Percentiles rank a stretch among this genome's conserved stretches.
These are phyloP conservation scores for Melieria crassipennis DNA, from an alignment of 2,888 invertebrate species.

Conservation along the genomic window DNA sequence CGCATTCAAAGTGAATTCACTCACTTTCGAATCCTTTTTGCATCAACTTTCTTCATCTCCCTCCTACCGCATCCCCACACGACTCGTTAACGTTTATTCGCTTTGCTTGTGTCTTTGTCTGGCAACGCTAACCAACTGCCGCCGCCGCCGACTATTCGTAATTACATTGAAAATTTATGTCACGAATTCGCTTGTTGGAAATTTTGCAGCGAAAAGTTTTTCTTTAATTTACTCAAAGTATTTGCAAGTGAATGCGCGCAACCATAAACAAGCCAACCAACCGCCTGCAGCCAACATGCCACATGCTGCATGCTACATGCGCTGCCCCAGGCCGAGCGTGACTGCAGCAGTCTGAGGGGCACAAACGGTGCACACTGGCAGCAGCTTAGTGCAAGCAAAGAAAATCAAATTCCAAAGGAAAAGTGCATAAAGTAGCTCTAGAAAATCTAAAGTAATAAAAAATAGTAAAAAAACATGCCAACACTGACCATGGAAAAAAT, in stretches of 20 bases:
- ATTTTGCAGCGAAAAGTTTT: conserved; percentile 8
- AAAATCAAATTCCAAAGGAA: conserved; percentile 22
- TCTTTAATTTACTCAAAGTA: conserved; percentile 23
- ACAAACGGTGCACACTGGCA: conserved; percentile 3
- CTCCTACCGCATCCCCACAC: no score
- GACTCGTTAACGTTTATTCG: no score
- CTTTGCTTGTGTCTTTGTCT: no score
- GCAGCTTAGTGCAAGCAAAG: background rate
- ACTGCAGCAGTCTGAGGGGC: conserved; percentile 14
- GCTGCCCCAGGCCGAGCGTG: background rate
- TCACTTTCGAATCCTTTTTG: no score
- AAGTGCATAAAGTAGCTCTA: conserved; percentile 2
- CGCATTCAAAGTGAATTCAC: no score
- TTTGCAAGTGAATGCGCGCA: conserved; percentile 13
- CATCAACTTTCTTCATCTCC: no score
- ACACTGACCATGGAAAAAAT: conserved; percentile 7
- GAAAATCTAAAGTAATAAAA: background rate
- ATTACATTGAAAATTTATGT: conserved; percentile 31
- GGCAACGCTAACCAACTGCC: background rate
- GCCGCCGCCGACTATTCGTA: conserved; percentile 13
- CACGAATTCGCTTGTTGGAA: conserved; percentile 22
- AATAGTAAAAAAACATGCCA: background rate
- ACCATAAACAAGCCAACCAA: conserved; percentile 19
- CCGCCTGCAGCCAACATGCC: background rate
- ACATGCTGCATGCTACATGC: conserved; percentile 19